Base-by-base conservation (phyloP, 2,797 vertebrate genomes). In the Cyprinella venusta region DNA sequence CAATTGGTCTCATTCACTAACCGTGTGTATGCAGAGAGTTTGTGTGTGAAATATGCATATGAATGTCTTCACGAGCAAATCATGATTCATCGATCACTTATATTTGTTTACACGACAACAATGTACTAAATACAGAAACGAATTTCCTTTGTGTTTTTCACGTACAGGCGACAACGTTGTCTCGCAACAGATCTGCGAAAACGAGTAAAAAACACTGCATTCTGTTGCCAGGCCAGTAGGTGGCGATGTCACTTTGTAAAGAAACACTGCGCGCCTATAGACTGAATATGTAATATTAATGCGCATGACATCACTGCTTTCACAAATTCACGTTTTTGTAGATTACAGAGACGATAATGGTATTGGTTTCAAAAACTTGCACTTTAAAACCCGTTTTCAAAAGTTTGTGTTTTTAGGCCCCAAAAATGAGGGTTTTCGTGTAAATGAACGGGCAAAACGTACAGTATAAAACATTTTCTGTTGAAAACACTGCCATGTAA, bases 1-100 rank as follows among this genome's bases (percentile, higher is more conserved):
- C 56, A 74, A 15, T 64, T 15, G 52, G 54, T 72, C 68, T 71
- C 19, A 33, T 76, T 76, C 72, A 40, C 21, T 59, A 12, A 67
- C 13, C 13, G 26, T 16, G 59, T 30, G 48, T 72, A 6, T 2
- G 16, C 30, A 18, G n/a, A 9, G 4, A 71, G 33, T n/a, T 24
- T 75, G 21, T 24, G 33, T 16, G 52, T 59, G 33, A 59, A 56
- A 75, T 56, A 8, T 16, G 72, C 13, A 52, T 13, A 52, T 1
- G 1, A 54, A 54, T 0, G 0, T 74, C 10, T 74, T 33, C 18
- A 36, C 1, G 10, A 36, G 12, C 48, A 74, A 45, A 74, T 74
- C 71, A 36, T 8, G 18, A n/a, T 54, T 75, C 30, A 74, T 38
- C 26, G n/a, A 18, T 40, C 16, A 6, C 15, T 24, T 72, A 33